Base-by-base conservation (phyloP, 2,113 vertebrate genomes). In the Toxotes chatareus region DNA sequence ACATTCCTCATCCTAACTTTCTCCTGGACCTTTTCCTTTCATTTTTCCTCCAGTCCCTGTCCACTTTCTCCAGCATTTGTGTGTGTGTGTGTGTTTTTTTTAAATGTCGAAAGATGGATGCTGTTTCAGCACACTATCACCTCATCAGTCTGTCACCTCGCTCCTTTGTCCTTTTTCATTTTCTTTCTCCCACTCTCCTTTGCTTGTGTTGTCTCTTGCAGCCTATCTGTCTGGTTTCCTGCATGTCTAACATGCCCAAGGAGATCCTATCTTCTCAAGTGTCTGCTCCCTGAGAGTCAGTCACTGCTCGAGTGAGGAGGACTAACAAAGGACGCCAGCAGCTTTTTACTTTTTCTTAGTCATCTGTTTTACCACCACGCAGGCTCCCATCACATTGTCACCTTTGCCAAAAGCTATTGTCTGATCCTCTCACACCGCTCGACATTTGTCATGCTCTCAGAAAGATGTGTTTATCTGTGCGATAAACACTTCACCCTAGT, bases 201-300 rank as follows among this genome's bases (percentile, higher is more conserved):
- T 34, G 36, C 70, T 79, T 75, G 62, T 21, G 66, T 85, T 90
- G 83, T 92, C 72, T 88, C 47, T 11, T 57, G 75, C 95, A 96
- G 92, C 93, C 93, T 79, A 83, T 93, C 86, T 84, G 88, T 88
- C 84, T 89, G 83, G 73, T 84, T 79, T 87, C 63, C 88, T 82
- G 85, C 87, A 81, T 91, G 90, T 85, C 88, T 91, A 13, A 90
- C 89, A 90, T 92, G 81, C 91, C 92, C 88, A 21, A 42, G 16
- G 70, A 93, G 93, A 95, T 95, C n/a, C 73, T 91, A 93, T 95
- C 92, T 89, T 9, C 63, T 79, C 36, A 64, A 86, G 79, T 79
- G 86, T 84, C 86, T 89, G 83, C 79, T 84, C 74, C 10, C 44
- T 56, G 47, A 68, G 49, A 82, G 66, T 76, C 74, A 4, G 56